Evolutionary conservation across 2,113 vertebrate genomes (phyloP), one percentile per base, ranked within the genome.

Genomic region (Albula goreensis): DNA sequence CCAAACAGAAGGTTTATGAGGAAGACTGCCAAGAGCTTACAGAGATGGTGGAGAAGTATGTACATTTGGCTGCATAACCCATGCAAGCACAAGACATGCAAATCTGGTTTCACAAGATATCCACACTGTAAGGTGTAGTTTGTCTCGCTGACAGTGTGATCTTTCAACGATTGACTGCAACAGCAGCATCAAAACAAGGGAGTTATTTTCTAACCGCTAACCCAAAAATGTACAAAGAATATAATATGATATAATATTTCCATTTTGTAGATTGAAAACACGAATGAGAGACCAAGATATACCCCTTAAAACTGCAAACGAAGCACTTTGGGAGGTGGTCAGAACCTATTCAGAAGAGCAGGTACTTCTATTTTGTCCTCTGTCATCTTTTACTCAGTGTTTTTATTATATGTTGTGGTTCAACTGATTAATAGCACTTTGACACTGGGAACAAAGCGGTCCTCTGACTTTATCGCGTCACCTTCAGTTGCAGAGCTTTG

Each of bases 1-100:
- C 97, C 56, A 97, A 96, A 89, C 95, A 97, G 90, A 90, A 86
- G 85, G 95, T 97, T 88, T 99, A 99, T 51, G 96, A 97, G 91
- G 90, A 94, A 5, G 95, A 99, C 25, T 95, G 96, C 86, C 93
- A 91, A 51, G 88, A 88, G 80, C 94, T 99, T 51, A 91, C 91
- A 41, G 93, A 90, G 56, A 96, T 92, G 86, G 96, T 96, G 90
- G 96, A 95, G 15, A 93, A 96, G 98, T 99, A 93, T 87, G 91
- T 91, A 60, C 15, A 49, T 78, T 49, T 83, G 50, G 13, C 41
- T 81, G 8, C 50, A 25, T 41, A 56, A 66, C 25, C 4, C 25
- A 2, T 41, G 25, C 11, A 31, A 78, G 7, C 5, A 11, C 10
- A 41, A 41, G 9, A 41, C 41, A 12, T 82, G 50, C 52, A 82